Evolutionary conservation across 2,797 vertebrate species (phyloP), one percentile per base, ranked within the genome.

Genomic region (Taenioides sp.): DNA sequence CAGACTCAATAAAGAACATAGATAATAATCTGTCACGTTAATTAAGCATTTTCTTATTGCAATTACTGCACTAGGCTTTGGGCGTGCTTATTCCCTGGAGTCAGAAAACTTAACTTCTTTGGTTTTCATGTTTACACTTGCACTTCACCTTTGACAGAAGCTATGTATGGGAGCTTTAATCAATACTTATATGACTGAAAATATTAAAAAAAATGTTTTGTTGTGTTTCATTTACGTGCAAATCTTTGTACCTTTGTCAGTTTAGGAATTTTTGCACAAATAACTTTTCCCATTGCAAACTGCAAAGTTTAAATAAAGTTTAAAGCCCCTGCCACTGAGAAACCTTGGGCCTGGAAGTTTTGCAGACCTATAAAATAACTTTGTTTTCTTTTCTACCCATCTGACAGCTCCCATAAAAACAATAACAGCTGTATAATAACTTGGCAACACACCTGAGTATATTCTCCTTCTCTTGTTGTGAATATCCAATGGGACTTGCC

Each of bases 401-500:
- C 47, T 76, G 69, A 77, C 54, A 54, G 67, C 73, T 25, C 0
- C 49, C 12, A 2, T 71, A 61, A 81, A 76, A 47, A 64, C 58
- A 72, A 80, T 82, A 67, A 82, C 64, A 62, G 74, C 74, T 57
- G 64, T 40, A 18, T 7, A 16, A 67, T 81, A 70, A 73, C 47
- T 61, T 0, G 5, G 59, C 67, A 72, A 58, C 57, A 60, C 34
- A 3, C n/a, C 27, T 34, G 31, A 62, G 0, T 20, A 65, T 63
- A 61, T 67, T 83, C 75, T 64, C 27, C 75, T 58, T 75, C 71
- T 61, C 60, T 62, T 77, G 72, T 40, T 74, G 40, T 31, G 10
- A 72, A 71, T 61, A 74, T 75, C 83, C 37, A 1, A 72, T 76
- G 80, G 79, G 74, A 80, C 78, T 84, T 80, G 83, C 75, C 85